Evolutionary conservation across 2,888 invertebrate species (phyloP), one percentile per base, ranked within the genome.

Genomic region (Luperina nickerlii): DNA sequence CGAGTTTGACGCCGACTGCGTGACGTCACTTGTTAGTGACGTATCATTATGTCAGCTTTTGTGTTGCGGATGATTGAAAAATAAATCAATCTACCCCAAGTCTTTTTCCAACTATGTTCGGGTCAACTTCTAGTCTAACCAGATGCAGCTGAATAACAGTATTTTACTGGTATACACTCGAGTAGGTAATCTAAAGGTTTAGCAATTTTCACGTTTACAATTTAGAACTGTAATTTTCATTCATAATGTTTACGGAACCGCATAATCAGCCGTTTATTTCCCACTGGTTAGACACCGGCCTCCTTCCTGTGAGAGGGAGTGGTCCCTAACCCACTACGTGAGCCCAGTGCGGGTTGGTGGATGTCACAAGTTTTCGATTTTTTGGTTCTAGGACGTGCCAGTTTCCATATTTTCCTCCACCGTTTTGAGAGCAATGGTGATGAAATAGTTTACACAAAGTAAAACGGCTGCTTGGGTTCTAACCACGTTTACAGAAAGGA

Each of bases 21-120:
- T 85, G 79, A 86, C 76, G 86, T 80, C 82, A 87, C 75, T 79
- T 78, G 82, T 74, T 74, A 42, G 62, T 85, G 88, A 83, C 85
- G 74, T 75, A 15, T 78, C 74, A 85, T 85, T 85, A 85, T 66
- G 62, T 24, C 38, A 51, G 78, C 68, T 51, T 67, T 81, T 38
- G 27, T 74, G 45, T 69, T n/a, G 38, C 13, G 48, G 24, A 60
- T 74, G 54, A 79, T 79, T 73, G 73, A 73, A 57, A 57, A 68
- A 15, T 78, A 32, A 76, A 32, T 63, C 32, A 20, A 63, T 63
- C 32, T 32, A 18, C 63, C 18, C 8, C 27, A 6, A 62, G 27
- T 18, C 62, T 62, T 62, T 18, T 63, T 2, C 7, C 6, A 62
- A 27, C 15, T 27, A 15, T 63, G 63, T 7, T 32, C 8, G n/a